Conservation (phyloP, 2,113 vertebrate species). For the Syrrhaptes paradoxus region DNA sequence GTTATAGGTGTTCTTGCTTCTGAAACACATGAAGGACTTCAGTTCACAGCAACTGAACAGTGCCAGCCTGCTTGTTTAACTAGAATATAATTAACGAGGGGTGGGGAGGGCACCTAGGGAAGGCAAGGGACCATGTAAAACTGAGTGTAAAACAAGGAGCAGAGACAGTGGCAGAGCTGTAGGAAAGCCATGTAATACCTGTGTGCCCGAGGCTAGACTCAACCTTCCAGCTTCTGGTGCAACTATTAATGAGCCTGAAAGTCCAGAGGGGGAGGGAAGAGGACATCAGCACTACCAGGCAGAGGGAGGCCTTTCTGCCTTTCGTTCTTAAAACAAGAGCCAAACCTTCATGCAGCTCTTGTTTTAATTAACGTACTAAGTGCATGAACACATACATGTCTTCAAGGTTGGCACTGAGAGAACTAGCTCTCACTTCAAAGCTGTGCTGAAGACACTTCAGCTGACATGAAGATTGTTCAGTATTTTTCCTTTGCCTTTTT, state of each 20-base stretch:
- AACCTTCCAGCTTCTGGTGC: constrained; percentile 22
- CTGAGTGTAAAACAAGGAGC: neutral
- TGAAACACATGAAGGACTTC: constrained; percentile 29
- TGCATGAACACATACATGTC: neutral
- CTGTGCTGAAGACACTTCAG: neutral
- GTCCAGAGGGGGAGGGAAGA: neutral
- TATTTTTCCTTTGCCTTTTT: constrained; percentile 3
- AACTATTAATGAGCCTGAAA: neutral
- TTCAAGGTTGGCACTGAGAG: neutral
- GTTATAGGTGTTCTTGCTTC: constrained; percentile 21
- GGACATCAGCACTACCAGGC: neutral
- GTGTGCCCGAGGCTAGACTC: neutral
- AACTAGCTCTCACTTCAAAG: neutral
- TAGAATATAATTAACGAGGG: constrained; percentile 12
- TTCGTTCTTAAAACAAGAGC: neutral
- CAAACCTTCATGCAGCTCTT: neutral
- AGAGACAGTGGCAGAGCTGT: neutral
- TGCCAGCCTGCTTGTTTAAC: constrained; percentile 29
- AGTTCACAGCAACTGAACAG: constrained; percentile 23
- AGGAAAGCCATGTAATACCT: neutral
- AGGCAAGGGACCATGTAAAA: neutral
- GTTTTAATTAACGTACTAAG: neutral
- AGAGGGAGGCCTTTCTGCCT: neutral
- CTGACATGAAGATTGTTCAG: neutral
- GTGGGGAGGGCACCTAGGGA: neutral